Evolutionary conservation across 2,888 invertebrate genomes (phyloP).

Genomic region (Plusia festucae): DNA sequence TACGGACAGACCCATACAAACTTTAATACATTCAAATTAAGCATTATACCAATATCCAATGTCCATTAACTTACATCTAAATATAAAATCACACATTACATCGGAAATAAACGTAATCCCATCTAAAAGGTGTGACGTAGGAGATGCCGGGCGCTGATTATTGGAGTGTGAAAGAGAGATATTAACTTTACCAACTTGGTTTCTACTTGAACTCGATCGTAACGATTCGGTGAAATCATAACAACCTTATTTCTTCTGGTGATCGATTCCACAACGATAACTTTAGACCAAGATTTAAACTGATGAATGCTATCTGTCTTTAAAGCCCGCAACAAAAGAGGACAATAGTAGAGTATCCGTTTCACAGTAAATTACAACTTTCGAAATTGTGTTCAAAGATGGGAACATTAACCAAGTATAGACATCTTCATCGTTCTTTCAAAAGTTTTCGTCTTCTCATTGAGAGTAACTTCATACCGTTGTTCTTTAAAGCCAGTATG

Average conservation of each 20-base stretch:
- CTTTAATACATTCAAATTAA: slow-evolving; percentile 4
- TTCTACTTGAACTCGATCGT: slow-evolving; percentile 44
- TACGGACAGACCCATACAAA: neutral
- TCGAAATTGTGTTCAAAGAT: slow-evolving; percentile 46
- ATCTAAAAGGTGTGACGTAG: slow-evolving; percentile 32
- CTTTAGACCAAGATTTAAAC: slow-evolving; percentile 40
- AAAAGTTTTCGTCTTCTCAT: slow-evolving; percentile 48
- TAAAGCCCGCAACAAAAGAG: slow-evolving; percentile 39
- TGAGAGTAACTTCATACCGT: slow-evolving; percentile 46
- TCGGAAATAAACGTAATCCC: slow-evolving; percentile 22
- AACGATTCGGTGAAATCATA: slow-evolving; percentile 42
- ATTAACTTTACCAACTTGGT: slow-evolving; percentile 51
- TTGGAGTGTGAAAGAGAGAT: slow-evolving; percentile 52
- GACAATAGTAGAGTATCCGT: slow-evolving; percentile 28
- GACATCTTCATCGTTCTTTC: slow-evolving; percentile 45
- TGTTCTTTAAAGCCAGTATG: slow-evolving; percentile 56
- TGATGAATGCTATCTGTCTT: slow-evolving; percentile 34
- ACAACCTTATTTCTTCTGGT: slow-evolving; percentile 33
- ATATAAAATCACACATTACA: neutral
- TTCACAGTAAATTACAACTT: slow-evolving; percentile 49
- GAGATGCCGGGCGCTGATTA: slow-evolving; percentile 39
- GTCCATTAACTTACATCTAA: neutral
- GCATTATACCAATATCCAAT: neutral
- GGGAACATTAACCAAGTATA: slow-evolving; percentile 36
- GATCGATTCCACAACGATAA: slow-evolving; percentile 28